A percentile compares a stretch with the other conserved stretches of the same genome.
phyloP scores from a whole-genome alignment of 2,797 vertebrate species.

The Bradypodion ventrale region DNA sequence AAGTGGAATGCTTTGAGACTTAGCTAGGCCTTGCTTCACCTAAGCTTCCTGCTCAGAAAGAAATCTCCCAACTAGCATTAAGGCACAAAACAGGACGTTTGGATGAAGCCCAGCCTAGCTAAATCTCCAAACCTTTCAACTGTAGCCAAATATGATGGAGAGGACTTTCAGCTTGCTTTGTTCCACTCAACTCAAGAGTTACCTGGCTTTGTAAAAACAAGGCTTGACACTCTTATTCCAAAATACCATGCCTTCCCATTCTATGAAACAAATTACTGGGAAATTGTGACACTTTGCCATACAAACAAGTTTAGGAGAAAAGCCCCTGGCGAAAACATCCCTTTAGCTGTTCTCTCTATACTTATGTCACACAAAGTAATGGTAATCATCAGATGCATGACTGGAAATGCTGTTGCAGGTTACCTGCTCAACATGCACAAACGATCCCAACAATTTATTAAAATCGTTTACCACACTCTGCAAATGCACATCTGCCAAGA shows the following conservation, averaged over 20 bases:
- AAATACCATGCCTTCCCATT: not conserved
- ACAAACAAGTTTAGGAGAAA: not conserved
- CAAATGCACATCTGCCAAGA: slow-evolving; percentile 35
- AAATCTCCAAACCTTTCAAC: too few relatives aligned
- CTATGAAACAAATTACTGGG: too few relatives aligned
- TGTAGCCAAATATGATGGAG: not conserved
- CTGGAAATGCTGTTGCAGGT: slow-evolving; percentile 51
- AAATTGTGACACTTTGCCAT: not conserved
- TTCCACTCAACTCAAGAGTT: not conserved
- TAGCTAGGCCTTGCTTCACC: too few relatives aligned
- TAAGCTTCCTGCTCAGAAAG: too few relatives aligned
- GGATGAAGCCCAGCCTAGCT: too few relatives aligned
- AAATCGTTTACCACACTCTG: slow-evolving; percentile 52
- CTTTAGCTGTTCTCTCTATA: not conserved
- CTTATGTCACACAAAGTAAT: slow-evolving; percentile 23
- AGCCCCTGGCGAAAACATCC: not conserved
- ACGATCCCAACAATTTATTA: slow-evolving; percentile 57
- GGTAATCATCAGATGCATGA: slow-evolving; percentile 29
- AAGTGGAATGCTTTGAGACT: too few relatives aligned
- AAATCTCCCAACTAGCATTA: too few relatives aligned
- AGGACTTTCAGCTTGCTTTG: not conserved
- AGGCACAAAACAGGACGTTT: too few relatives aligned
- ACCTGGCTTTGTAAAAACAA: not conserved
- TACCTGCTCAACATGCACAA: slow-evolving; percentile 15
- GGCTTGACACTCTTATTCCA: not conserved